Percentiles rank a stretch among this genome's conserved stretches.
phyloP scores from a whole-genome alignment of 92 coral and sea anemone species.

The Porites rus region DNA sequence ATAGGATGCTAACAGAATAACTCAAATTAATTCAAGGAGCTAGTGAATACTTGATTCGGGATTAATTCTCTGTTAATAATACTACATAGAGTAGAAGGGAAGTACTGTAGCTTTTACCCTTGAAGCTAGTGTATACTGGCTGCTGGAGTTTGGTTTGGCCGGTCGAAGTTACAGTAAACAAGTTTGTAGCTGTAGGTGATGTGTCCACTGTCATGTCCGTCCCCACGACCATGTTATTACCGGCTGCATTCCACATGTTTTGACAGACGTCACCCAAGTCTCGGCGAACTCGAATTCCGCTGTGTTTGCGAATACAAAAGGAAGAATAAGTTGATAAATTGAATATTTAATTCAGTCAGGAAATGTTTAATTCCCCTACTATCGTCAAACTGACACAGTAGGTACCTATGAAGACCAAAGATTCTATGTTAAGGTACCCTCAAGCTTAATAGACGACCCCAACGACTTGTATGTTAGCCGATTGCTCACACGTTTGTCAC shows the following conservation, averaged over 20 bases:
- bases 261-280: constrained; percentile 24
- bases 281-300: constrained; percentile 30
- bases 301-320: neutral
- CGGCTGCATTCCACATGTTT: constrained; percentile 26
- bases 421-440: too few relatives aligned
- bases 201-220: constrained; percentile 28
- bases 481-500: too few relatives aligned
- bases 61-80: too few relatives aligned
- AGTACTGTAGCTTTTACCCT: neutral
- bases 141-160: neutral
- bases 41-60: too few relatives aligned
- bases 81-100: neutral
- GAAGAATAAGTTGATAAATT: neutral
- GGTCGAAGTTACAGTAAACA: constrained; percentile 3
- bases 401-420: too few relatives aligned
- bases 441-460: too few relatives aligned
- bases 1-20: neutral
- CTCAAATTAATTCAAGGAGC: neutral
- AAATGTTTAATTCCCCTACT: too few relatives aligned
- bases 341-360: too few relatives aligned
- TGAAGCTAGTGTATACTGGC: constrained; percentile 12
- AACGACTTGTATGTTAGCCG: too few relatives aligned
- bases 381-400: too few relatives aligned
- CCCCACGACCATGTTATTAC: constrained; percentile 27
- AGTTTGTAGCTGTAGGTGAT: neutral